These are phyloP conservation scores for Mesitornis unicolor DNA, from an alignment of 2,113 vertebrate species.

Conservation along the genomic window DNA sequence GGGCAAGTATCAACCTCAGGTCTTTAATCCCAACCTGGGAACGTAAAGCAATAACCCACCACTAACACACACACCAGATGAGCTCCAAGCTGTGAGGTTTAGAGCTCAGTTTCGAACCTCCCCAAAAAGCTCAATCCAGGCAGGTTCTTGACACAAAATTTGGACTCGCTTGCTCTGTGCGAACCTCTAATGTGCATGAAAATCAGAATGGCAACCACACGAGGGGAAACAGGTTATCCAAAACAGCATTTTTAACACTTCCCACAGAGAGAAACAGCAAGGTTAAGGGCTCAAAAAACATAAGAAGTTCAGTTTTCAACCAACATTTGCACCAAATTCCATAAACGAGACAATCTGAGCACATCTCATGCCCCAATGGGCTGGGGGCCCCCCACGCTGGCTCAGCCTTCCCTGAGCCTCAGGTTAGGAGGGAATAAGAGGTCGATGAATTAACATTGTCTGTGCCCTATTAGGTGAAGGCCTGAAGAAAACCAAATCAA, in stretches of 20 bases:
- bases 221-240: neutral
- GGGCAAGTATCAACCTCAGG: neutral
- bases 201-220: neutral
- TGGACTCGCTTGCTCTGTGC: neutral
- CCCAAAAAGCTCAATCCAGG: neutral
- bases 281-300: neutral
- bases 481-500: slow-evolving; percentile 60
- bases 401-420: slow-evolving; percentile 29
- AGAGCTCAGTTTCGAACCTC: neutral
- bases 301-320: slow-evolving; percentile 19
- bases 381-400: neutral
- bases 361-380: neutral
- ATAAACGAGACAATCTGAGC: neutral
- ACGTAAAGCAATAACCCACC: neutral
- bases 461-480: slow-evolving; percentile 42
- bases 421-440: slow-evolving; percentile 55
- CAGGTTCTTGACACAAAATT: neutral
- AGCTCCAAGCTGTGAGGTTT: neutral
- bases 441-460: slow-evolving; percentile 65
- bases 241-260: neutral
- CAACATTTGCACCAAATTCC: slow-evolving; percentile 14
- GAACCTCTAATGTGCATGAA: neutral
- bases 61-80: neutral
- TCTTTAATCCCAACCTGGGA: neutral
- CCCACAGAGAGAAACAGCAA: neutral